phyloP scores from a whole-genome alignment of 2,797 vertebrate genomes.

The Hoplostethus mediterraneus region DNA sequence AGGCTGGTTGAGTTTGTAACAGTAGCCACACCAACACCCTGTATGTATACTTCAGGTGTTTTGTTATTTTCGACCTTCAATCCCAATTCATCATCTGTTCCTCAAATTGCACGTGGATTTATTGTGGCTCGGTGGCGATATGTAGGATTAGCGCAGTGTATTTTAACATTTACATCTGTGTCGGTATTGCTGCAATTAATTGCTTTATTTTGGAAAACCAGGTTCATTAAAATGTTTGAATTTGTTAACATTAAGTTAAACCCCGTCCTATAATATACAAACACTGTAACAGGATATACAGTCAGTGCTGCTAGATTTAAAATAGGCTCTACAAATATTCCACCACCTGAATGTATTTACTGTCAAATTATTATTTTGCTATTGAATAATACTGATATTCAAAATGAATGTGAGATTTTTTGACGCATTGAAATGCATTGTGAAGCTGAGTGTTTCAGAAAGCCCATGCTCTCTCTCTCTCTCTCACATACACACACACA shows the following conservation, averaged over 20 bases:
- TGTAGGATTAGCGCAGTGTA: background rate
- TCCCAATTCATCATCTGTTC: background rate
- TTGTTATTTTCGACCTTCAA: background rate
- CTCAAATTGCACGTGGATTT: background rate
- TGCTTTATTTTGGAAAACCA: no score
- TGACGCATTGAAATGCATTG: background rate
- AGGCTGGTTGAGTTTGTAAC: background rate
- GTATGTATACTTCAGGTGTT: no score
- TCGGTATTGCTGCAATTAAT: background rate
- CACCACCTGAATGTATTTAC: background rate
- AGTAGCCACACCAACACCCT: no score
- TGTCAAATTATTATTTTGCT: conserved; percentile 6
- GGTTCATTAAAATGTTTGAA: no score
- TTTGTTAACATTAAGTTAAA: no score
- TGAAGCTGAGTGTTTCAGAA: background rate
- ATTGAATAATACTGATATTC: background rate
- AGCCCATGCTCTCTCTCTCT: no score
- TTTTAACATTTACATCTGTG: background rate
- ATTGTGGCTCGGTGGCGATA: background rate
- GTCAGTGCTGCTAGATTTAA: background rate
- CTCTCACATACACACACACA: conserved; percentile 14
- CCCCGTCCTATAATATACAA: background rate
- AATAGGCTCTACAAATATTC: conserved; percentile 1
- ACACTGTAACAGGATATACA: background rate
- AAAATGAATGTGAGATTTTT: background rate